Base-by-base conservation (phyloP, 53 echinoderm and acorn worm genomes). In the Echinarachnius parma region DNA sequence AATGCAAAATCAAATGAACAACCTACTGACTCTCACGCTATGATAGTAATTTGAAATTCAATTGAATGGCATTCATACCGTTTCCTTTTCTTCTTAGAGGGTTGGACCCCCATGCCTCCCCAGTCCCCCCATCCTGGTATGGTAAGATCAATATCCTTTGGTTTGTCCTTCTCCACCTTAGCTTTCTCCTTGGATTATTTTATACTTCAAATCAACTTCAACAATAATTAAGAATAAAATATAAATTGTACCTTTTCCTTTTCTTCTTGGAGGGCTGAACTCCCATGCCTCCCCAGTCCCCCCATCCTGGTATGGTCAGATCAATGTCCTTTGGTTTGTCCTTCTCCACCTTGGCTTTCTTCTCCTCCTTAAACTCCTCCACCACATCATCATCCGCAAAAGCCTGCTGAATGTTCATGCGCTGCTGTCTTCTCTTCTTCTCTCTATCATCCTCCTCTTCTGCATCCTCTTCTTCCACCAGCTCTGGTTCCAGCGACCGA, bases 311-410 rank as follows among this genome's bases (percentile, higher is more conserved):
- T 23, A 94, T 34, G 0, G 87, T 77, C 37, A 89, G 72, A 60
- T 89, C 87, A 18, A 87, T 70, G 52, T 84, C 90, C 55, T 86
- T 86, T 14, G 89, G 89, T 68, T 77, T 83, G 46, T 78, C 79
- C 61, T 75, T 75, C 74, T 89, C 89, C 22, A 90, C 36, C 7
- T 48, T 52, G 15, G 71, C 71, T 34, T 62, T 64, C 65, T 93
- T 93, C 35, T 90, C 94, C 55, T 86, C 77, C 46, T 86, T 78
- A 75, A 93, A 93, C 44, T 77, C 84, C 27, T 76, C 81, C 4
- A 93, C 81, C 25, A 93, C 87, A 62, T 90, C 90, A 31, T 94
- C 94, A 42, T 94, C 94, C 20, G 84, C 94, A 87, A 94, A 94
- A 4, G 94, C 94, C 57, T 94, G 84, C 59, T 82, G 87, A 49